Conservation (phyloP, 2,888 invertebrate genomes). For the Cataglyphis rosenhaueri region DNA sequence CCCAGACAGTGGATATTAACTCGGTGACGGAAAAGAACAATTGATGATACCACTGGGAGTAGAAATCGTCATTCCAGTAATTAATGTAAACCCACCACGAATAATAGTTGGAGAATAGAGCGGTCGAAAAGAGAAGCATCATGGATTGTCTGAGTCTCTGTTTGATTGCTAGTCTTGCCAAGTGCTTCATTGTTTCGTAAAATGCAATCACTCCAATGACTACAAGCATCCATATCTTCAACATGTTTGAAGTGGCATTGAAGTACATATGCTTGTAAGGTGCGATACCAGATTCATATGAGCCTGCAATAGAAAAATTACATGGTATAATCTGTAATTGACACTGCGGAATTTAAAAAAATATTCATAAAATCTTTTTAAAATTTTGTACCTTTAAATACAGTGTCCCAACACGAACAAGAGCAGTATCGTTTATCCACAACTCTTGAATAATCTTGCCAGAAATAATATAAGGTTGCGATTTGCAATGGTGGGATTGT, state of each 20-base stretch:
- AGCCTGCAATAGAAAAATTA: conserved; percentile 84
- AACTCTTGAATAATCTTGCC: conserved; percentile 89
- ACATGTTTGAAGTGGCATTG: conserved; percentile 89
- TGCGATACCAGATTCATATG: conserved; percentile 90
- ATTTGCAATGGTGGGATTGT: conserved; percentile 88
- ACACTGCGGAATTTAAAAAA: neutral
- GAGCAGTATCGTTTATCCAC: conserved; percentile 89
- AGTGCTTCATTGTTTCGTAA: conserved; percentile 88
- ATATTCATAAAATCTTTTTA: neutral
- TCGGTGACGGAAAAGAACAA: conserved; percentile 88
- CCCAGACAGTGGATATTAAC: conserved; percentile 87
- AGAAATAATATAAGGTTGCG: conserved; percentile 88
- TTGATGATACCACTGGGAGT: conserved; percentile 90
- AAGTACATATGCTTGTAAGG: conserved; percentile 91
- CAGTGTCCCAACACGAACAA: conserved; percentile 92
- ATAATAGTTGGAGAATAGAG: conserved; percentile 90
- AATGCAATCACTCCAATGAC: conserved; percentile 87
- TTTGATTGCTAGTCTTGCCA: conserved; percentile 86
- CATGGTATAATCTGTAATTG: neutral
- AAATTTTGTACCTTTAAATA: conserved; percentile 88
- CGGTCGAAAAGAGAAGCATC: conserved; percentile 88
- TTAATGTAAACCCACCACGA: conserved; percentile 91
- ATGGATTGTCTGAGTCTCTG: conserved; percentile 88
- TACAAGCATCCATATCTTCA: conserved; percentile 89
- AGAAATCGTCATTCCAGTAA: conserved; percentile 91